Conservation (phyloP, 1,140 invertebrate species). For the Propsilocerus akamusi region DNA sequence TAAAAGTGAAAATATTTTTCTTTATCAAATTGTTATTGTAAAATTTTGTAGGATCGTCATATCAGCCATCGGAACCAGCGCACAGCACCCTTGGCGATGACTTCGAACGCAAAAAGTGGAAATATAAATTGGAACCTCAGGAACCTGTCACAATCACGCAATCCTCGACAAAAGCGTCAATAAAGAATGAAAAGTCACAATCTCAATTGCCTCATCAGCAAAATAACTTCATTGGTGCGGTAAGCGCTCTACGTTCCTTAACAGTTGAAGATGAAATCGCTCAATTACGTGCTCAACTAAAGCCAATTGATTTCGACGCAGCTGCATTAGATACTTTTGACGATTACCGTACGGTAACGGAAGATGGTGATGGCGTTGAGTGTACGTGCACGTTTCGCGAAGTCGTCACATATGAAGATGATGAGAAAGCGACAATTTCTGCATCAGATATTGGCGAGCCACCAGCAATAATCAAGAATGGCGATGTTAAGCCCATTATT, state of each 20-base stretch:
- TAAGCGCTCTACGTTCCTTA: background rate
- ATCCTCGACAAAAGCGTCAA: too few relatives aligned
- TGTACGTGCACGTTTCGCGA: conserved; percentile 18
- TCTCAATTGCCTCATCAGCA: too few relatives aligned
- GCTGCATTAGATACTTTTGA: background rate
- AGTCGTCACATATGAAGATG: conserved; percentile 5
- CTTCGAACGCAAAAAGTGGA: background rate
- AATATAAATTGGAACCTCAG: background rate
- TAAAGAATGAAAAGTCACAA: too few relatives aligned
- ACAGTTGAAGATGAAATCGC: conserved; percentile 5
- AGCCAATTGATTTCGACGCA: conserved; percentile 1
- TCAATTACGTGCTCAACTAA: background rate
- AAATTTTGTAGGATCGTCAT: background rate
- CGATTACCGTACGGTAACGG: background rate
- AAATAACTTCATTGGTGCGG: too few relatives aligned
- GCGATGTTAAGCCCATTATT: conserved; percentile 19
- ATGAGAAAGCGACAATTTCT: too few relatives aligned
- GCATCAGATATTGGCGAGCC: conserved; percentile 6
- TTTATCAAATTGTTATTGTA: background rate
- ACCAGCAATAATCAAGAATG: conserved; percentile 31
- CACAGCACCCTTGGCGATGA: background rate
- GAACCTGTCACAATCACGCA: too few relatives aligned
- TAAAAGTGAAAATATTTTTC: background rate
- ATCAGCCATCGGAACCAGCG: background rate
- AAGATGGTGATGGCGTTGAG: conserved; percentile 9